Evolutionary conservation across 2,888 invertebrate genomes (phyloP), one percentile per base, ranked within the genome.

Genomic region (Epiblema foenella): DNA sequence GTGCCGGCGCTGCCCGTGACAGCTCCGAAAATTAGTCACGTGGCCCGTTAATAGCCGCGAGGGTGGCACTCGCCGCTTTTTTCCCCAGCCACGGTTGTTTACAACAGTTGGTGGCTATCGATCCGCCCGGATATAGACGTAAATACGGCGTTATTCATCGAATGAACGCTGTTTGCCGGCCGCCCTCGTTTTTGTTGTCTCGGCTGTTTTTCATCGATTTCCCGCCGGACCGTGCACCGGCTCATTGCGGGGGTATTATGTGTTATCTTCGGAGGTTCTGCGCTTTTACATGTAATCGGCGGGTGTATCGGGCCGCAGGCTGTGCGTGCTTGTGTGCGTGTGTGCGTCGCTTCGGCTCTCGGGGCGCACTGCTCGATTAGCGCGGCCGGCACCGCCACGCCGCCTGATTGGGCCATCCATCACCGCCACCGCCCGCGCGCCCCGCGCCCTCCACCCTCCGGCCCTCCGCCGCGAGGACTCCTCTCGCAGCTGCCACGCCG

Each of bases 401-500:
- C 89, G 92, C 91, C 91, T 89, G 91, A 92, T 92, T 93, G 90
- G 93, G 93, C 94, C 94, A 94, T 94, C 94, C 93, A 94, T 94
- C 94, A 93, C 87, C 79, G 77, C 81, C 82, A 80, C 85, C 86
- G 78, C 81, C 79, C 80, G 77, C 85, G 84, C 85, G 80, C 80
- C 83, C 79, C 82, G 77, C 85, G 81, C 86, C 91, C 91, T 86
- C 88, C 89, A 83, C 88, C 87, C 88, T 80, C 84, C 76, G 81
- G 79, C 87, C 85, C 85, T 82, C 84, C 81, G 80, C 82, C 78
- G 78, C 81, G 81, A 78, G 79, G 78, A 80, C 79, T 79, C 78
- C 80, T 75, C 69, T 78, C 74, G 70, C 75, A 71, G 73, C 73
- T 72, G 74, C 73, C 67, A 74, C 83, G 72, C 71, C 66, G 73